Evolutionary conservation across 2,113 vertebrate genomes (phyloP).

Genomic region (Solenodon paradoxus): DNA sequence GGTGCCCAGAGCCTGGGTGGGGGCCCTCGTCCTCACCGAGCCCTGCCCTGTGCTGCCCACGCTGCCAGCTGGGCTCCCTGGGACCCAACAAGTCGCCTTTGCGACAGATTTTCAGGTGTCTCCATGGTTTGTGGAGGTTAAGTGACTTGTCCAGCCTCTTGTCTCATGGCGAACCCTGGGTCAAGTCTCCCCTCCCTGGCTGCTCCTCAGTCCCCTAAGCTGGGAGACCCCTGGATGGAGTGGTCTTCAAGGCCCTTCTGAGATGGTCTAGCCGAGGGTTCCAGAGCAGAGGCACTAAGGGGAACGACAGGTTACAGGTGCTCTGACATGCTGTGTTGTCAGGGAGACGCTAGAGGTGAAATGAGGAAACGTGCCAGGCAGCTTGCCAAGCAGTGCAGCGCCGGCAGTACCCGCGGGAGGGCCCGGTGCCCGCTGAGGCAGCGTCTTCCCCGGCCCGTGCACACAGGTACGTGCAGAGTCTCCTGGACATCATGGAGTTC

Average conservation of each 20-base stretch:
- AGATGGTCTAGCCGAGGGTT: neutral
- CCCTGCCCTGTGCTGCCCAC: neutral
- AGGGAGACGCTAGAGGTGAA: neutral
- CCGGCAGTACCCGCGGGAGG: neutral
- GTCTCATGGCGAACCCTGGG: neutral
- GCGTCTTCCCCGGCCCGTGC: neutral
- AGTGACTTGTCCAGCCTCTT: neutral
- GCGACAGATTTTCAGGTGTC: neutral
- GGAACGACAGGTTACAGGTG: neutral
- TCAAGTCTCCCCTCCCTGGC: neutral
- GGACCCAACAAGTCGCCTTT: rapidly evolving
- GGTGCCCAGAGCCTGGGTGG: neutral
- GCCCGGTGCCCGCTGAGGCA: neutral
- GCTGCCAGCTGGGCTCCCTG: rapidly evolving
- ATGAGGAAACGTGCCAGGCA: neutral
- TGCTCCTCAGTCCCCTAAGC: neutral
- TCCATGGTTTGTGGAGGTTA: neutral
- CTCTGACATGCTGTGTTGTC: neutral
- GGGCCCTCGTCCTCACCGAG: neutral
- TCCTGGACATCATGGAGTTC: slow-evolving; percentile 95
- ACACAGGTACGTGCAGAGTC: slow-evolving; percentile 94
- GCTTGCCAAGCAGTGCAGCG: neutral
- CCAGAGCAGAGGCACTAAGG: neutral
- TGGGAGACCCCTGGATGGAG: neutral
- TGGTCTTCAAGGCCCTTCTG: neutral